Evolutionary conservation across 2,888 invertebrate species (phyloP).

Genomic region (Aplocera efformata): DNA sequence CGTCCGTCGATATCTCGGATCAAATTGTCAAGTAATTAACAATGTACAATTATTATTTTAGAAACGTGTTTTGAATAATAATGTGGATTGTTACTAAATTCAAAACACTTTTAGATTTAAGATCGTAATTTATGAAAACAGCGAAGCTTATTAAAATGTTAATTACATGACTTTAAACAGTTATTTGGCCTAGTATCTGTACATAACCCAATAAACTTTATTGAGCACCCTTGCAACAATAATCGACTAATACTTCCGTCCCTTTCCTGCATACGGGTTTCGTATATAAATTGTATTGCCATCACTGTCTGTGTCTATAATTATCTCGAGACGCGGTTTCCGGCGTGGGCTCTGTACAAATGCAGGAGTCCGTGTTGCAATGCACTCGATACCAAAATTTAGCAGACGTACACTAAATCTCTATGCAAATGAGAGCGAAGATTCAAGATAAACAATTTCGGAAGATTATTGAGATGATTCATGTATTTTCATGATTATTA

Average conservation of each 20-base stretch:
- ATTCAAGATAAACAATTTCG: constrained; percentile 27
- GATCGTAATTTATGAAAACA: too few species aligned
- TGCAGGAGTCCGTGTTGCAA: constrained; percentile 43
- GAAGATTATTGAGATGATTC: too few species aligned
- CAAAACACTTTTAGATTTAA: too few species aligned
- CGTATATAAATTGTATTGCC: constrained; percentile 38
- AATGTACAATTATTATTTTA: constrained; percentile 36
- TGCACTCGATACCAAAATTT: constrained; percentile 45
- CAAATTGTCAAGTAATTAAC: constrained; percentile 33
- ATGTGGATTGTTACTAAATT: constrained; percentile 13
- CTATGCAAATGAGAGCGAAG: constrained; percentile 6
- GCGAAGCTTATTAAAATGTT: too few species aligned
- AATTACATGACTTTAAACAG: too few species aligned
- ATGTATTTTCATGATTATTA: too few species aligned
- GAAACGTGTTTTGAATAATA: constrained; percentile 30
- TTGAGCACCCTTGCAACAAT: constrained; percentile 21
- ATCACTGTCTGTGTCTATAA: constrained; percentile 64
- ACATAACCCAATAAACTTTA: constrained; percentile 46
- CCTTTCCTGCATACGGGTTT: constrained; percentile 34
- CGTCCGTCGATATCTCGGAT: constrained; percentile 28
- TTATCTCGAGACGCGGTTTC: constrained; percentile 68
- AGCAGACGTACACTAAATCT: constrained; percentile 25
- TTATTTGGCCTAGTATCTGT: too few species aligned
- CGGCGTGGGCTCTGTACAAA: constrained; percentile 53
- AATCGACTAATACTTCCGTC: constrained; percentile 37